phyloP scores from a whole-genome alignment of 2,888 invertebrate genomes.

The Pollenia griseotomentosa region DNA sequence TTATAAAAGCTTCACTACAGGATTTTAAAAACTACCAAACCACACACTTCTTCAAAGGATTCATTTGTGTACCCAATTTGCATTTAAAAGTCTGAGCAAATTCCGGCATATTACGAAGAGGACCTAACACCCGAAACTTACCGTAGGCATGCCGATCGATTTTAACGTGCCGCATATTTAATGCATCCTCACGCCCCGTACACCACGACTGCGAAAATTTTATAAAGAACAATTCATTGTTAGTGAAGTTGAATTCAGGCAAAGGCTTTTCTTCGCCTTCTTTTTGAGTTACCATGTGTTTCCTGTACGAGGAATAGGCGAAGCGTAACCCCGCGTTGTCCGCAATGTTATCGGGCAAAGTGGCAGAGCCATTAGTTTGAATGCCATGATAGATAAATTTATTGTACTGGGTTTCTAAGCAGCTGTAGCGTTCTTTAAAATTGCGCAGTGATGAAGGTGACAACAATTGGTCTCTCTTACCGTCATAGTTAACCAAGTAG shows the following conservation, averaged over 20 bases:
- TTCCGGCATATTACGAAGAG: slow-evolving; percentile 92
- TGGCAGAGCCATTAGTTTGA: slow-evolving; percentile 80
- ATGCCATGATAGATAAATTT: slow-evolving; percentile 79
- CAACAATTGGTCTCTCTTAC: slow-evolving; percentile 81
- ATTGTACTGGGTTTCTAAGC: slow-evolving; percentile 81
- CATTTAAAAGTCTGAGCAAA: slow-evolving; percentile 93
- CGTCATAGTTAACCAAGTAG: slow-evolving; percentile 78
- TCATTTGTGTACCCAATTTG: slow-evolving; percentile 90
- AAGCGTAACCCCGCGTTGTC: slow-evolving; percentile 96
- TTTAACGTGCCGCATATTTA: slow-evolving; percentile 87
- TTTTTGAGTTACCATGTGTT: slow-evolving; percentile 81
- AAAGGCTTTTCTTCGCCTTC: slow-evolving; percentile 87
- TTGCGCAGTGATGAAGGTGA: slow-evolving; percentile 78
- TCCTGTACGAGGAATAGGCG: slow-evolving; percentile 93
- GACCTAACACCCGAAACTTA: slow-evolving; percentile 93
- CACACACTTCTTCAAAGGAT: slow-evolving; percentile 93
- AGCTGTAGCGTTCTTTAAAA: slow-evolving; percentile 81
- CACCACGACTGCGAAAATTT: slow-evolving; percentile 92
- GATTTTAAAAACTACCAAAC: slow-evolving; percentile 88
- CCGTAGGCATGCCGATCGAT: slow-evolving; percentile 96
- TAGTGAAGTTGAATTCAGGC: slow-evolving; percentile 93
- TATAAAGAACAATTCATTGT: slow-evolving; percentile 96
- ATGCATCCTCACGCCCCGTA: slow-evolving; percentile 78
- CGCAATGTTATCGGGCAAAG: slow-evolving; percentile 93
- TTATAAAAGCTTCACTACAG: too few species aligned